Percentiles rank a stretch among this genome's conserved stretches.
phyloP scores from a whole-genome alignment of 2,888 invertebrate genomes.

The Tuta absoluta region DNA sequence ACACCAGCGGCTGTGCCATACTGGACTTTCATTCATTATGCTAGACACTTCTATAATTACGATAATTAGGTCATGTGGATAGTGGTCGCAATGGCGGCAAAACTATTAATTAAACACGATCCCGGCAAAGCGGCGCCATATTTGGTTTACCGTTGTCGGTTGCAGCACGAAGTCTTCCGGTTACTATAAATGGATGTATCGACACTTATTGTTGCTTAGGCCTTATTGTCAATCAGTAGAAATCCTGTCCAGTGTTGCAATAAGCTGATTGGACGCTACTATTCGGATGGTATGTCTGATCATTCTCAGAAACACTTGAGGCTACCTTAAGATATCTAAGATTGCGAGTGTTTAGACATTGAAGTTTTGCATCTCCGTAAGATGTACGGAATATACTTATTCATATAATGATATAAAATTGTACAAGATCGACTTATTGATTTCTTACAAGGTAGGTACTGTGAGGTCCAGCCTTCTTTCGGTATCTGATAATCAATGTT shows the following conservation, averaged over 20 bases:
- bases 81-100: background rate
- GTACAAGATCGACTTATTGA: too few relatives aligned
- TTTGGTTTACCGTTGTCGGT: background rate
- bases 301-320: background rate
- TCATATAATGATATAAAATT: too few relatives aligned
- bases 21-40: too few relatives aligned
- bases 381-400: too few relatives aligned
- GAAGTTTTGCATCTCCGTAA: too few relatives aligned
- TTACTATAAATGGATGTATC: conserved; percentile 1
- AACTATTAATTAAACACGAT: background rate
- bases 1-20: too few relatives aligned
- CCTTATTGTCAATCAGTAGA: conserved; percentile 12
- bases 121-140: conserved; percentile 3
- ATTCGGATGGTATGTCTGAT: background rate
- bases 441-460: too few relatives aligned
- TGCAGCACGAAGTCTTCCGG: conserved; percentile 2
- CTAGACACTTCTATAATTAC: background rate
- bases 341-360: too few relatives aligned
- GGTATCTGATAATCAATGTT: too few relatives aligned
- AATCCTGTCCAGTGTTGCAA: conserved; percentile 9
- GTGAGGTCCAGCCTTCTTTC: too few relatives aligned
- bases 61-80: background rate
- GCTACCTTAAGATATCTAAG: too few relatives aligned
- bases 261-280: background rate
- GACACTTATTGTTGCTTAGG: conserved; percentile 8